phyloP scores from a whole-genome alignment of 2,113 vertebrate species.

The Chaetorhynchus papuensis region DNA sequence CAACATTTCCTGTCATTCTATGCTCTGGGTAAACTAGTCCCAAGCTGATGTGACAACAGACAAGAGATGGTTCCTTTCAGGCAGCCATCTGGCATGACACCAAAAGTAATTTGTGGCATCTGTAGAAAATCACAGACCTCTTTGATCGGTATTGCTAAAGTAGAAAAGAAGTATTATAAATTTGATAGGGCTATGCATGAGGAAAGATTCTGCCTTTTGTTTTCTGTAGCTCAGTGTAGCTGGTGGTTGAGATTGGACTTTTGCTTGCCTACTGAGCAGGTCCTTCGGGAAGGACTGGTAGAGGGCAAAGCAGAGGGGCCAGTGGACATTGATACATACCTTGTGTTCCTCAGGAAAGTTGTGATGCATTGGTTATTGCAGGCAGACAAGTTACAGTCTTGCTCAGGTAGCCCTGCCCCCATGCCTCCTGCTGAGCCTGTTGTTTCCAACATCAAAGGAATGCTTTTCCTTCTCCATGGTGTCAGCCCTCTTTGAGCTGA shows the following conservation, averaged over 20 bases:
- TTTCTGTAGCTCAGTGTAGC: background rate
- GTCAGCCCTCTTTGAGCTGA: background rate
- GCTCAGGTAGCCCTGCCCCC: background rate
- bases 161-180: background rate
- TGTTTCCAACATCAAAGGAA: background rate
- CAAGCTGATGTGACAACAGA: background rate
- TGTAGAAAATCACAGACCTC: background rate
- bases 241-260: background rate
- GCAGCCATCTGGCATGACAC: background rate
- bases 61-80: background rate
- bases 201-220: background rate
- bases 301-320: background rate
- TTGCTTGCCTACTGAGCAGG: background rate
- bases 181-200: background rate
- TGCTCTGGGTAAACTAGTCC: background rate
- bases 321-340: background rate
- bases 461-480: background rate
- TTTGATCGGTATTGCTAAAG: background rate
- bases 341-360: background rate
- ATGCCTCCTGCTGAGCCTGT: background rate
- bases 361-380: background rate
- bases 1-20: accelerated
- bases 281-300: background rate
- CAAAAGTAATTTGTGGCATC: background rate
- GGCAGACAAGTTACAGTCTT: background rate